Conservation (phyloP, 2,113 vertebrate genomes). For the Lates calcarifer region DNA sequence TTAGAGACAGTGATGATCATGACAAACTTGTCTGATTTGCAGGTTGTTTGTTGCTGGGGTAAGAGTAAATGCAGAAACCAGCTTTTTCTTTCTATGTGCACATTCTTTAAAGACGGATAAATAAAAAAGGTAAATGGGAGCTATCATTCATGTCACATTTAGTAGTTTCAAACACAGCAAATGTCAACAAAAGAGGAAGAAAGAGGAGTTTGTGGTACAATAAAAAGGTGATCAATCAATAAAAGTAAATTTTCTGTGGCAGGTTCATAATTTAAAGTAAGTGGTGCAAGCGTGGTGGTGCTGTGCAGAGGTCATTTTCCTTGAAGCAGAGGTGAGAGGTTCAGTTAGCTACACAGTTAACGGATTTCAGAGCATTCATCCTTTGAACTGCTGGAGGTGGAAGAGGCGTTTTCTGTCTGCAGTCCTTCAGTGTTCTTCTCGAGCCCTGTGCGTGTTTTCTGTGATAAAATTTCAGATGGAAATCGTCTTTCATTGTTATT, state of each 20-base stretch:
- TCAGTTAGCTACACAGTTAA: constrained; percentile 42
- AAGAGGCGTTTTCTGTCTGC: constrained; percentile 24
- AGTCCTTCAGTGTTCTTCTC: constrained; percentile 52
- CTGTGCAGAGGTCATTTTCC: constrained; percentile 37
- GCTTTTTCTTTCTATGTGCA: constrained; percentile 33
- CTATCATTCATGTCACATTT: constrained; percentile 63
- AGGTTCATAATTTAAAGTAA: constrained; percentile 66
- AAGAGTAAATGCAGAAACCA: constrained; percentile 11
- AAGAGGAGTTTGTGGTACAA: constrained; percentile 14
- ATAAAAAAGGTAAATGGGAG: constrained; percentile 70
- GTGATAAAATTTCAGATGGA: constrained; percentile 44
- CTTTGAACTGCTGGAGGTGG: constrained; percentile 16
- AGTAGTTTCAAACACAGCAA: constrained; percentile 69
- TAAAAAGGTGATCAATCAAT: constrained; percentile 49
- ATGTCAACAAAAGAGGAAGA: constrained; percentile 21
- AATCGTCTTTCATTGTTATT: constrained; percentile 30
- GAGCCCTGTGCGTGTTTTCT: constrained; percentile 29
- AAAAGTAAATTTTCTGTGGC: constrained; percentile 42
- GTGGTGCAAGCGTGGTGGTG: constrained; percentile 48
- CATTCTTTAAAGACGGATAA: constrained; percentile 73
- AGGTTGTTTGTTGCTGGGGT: background rate
- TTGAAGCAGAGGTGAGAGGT: constrained; percentile 45
- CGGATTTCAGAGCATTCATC: constrained; percentile 25
- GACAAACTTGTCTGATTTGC: background rate
- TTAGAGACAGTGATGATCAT: constrained; percentile 20